Evolutionary conservation across 2,113 vertebrate species (phyloP), one percentile per base, ranked within the genome.

Genomic region (Brachyhypopomus occidentalis): DNA sequence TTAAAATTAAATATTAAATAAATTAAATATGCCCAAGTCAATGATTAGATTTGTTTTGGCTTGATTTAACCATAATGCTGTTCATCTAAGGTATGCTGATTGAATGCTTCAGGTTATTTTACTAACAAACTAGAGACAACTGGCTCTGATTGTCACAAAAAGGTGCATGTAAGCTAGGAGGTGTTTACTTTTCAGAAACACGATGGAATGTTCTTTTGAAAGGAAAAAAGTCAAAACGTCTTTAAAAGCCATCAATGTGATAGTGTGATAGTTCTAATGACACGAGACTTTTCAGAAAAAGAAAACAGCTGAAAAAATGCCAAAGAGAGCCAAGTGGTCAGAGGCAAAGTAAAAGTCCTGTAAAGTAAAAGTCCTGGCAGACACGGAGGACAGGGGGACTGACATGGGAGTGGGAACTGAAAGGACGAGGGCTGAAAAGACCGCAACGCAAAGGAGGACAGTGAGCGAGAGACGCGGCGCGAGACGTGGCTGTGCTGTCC

Each of bases 131-230:
- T 52, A 11, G 45, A 14, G 45, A 52, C 25, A 5, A 2, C 22
- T 80, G 36, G 17, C 19, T 73, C 48, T 55, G 84, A 83, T 85
- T 85, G 84, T 85, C 84, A 80, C 30, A 80, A 75, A 70, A 58
- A 36, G 27, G 60, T 20, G 17, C 52, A 64, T 36, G 14, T 45
- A n/a, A 74, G 67, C 41, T 20, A 83, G 64, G 64, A 64, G 1
- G 8, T 83, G 30, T 23, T 27, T 55, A 45, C 14, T 63, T 38
- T 63, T 78, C 48, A 67, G 9, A 56, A 80, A 66, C 22, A 56
- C 23, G 36, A n/a, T 25, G 69, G 34, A 52, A 77, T 55, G 58
- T 59, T 73, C 56, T 52, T 75, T 30, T 75, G 38, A 6, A 9
- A 23, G 36, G 34, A 62, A 48, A 48, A 58, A 80, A 41, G 62